phyloP scores from a whole-genome alignment of 2,797 vertebrate species.

The Sebastes umbrosus region DNA sequence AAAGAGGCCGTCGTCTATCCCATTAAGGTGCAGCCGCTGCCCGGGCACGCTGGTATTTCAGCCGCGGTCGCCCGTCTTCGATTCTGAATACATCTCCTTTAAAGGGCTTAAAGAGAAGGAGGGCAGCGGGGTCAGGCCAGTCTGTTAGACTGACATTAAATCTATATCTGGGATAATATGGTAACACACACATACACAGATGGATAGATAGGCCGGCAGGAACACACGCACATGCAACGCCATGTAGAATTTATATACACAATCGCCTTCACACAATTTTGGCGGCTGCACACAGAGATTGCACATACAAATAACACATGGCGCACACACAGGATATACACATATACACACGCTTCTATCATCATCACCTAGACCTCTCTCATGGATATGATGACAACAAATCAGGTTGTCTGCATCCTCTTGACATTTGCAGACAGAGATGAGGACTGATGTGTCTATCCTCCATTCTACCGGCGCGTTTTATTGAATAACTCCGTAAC shows the following conservation, averaged over 20 bases:
- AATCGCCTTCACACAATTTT: not conserved
- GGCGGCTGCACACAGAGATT: not conserved
- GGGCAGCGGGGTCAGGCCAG: conserved; percentile 65
- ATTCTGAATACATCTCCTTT: conserved; percentile 84
- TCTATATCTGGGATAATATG: conserved; percentile 80
- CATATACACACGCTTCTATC: conserved; percentile 19
- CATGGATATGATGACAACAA: conserved; percentile 64
- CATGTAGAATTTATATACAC: conserved; percentile 27
- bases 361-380: conserved; percentile 58
- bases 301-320: conserved; percentile 10
- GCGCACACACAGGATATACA: not conserved
- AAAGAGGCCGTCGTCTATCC: conserved; percentile 98
- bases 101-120: conserved; percentile 68
- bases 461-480: conserved; percentile 19
- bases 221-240: not conserved
- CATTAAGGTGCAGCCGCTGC: conserved; percentile 68
- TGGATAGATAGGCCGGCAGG: conserved; percentile 30
- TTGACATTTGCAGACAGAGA: conserved; percentile 70
- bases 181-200: conserved; percentile 53
- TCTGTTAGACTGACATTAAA: conserved; percentile 82
- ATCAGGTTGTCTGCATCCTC: conserved; percentile 70
- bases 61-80: conserved; percentile 68
- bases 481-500: conserved; percentile 55
- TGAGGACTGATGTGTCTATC: conserved; percentile 70
- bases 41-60: conserved; percentile 78